These are phyloP conservation scores for Hyles vespertilio DNA, from an alignment of 1,140 invertebrate species.

Conservation along the genomic window DNA sequence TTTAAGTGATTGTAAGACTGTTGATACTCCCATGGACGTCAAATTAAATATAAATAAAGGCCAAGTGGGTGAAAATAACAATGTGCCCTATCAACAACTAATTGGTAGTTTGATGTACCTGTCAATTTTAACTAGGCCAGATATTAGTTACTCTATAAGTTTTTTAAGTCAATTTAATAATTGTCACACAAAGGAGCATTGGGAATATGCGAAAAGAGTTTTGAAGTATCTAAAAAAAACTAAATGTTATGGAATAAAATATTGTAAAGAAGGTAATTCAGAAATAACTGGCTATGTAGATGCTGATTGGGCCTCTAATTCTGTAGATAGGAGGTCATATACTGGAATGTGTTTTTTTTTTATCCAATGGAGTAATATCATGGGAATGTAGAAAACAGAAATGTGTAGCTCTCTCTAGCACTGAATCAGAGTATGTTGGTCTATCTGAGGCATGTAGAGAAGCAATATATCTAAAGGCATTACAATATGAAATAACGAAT, in stretches of 20 bases:
- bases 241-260: not conserved
- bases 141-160: not conserved
- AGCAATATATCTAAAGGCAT: not conserved
- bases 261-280: not conserved
- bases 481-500: not conserved
- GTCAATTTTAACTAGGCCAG: not conserved
- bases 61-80: not conserved
- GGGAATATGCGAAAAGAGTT: slow-evolving; percentile 2
- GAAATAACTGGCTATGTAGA: not conserved
- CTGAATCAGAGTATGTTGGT: not conserved
- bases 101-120: slow-evolving; percentile 2
- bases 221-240: slow-evolving; percentile 6
- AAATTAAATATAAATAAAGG: slow-evolving; percentile 16
- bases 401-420: not conserved
- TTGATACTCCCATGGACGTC: slow-evolving; percentile 19
- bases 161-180: slow-evolving; percentile 7
- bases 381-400: slow-evolving; percentile 5
- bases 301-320: not conserved
- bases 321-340: not conserved
- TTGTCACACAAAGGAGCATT: not conserved
- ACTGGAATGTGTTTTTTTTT: slow-evolving; percentile 3
- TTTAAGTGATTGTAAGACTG: slow-evolving; percentile 23
- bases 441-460: slow-evolving; percentile 1
- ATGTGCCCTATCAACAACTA: no score
- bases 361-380: not conserved